Conservation (phyloP, 2,797 vertebrate species). For the Dromococcyx pavoninus region DNA sequence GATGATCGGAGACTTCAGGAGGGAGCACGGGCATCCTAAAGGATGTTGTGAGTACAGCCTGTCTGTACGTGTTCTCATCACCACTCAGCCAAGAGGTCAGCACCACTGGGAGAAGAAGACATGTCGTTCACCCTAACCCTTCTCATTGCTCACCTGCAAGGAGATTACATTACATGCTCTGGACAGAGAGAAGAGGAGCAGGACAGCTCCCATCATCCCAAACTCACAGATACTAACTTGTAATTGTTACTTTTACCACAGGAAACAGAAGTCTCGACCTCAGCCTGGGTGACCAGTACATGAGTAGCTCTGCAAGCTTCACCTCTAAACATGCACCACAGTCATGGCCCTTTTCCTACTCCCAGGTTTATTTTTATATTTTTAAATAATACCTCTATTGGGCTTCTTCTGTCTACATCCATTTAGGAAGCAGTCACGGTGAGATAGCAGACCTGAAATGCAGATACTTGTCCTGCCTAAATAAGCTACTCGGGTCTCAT, state of each 20-base stretch:
- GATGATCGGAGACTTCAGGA: no score
- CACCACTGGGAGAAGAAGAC: neutral
- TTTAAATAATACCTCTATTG: neutral
- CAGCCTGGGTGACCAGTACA: neutral
- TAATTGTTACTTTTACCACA: neutral
- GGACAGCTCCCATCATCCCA: rapidly evolving
- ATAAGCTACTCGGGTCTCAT: neutral
- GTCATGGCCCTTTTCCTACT: neutral
- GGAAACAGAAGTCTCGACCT: rapidly evolving
- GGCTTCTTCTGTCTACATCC: neutral
- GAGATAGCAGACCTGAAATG: neutral
- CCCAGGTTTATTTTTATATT: no score
- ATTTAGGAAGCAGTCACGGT: neutral
- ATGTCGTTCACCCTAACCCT: rapidly evolving
- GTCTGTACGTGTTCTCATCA: rapidly evolving
- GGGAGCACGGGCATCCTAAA: neutral
- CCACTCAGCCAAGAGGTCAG: neutral
- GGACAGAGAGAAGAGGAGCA: neutral
- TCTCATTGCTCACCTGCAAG: neutral
- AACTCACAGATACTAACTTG: rapidly evolving
- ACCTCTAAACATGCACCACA: no score
- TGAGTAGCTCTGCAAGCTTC: neutral
- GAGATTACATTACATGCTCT: rapidly evolving
- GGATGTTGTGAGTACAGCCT: rapidly evolving
- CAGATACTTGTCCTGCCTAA: neutral